Evolutionary conservation across 1,140 invertebrate species (phyloP), one percentile per base, ranked within the genome.

Genomic region (Hycleus phaleratus): DNA sequence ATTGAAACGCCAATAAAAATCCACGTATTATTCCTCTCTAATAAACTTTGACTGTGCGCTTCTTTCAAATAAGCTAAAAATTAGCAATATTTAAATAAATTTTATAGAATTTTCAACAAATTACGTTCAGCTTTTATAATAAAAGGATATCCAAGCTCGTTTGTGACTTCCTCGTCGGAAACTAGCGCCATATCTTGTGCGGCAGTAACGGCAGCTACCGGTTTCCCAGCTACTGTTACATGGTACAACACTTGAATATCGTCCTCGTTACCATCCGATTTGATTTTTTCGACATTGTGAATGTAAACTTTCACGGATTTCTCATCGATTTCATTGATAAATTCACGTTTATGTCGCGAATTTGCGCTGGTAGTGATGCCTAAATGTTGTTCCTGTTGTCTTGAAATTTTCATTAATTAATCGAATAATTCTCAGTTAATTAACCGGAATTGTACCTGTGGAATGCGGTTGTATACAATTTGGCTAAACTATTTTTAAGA

Each of bases 111-210:
- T 46, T 24, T 44, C 38, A 32, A 51, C 1, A 50, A 73, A 82
- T 84, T 78, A 91, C 88, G 88, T 78, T 90, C 86, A 49, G 88
- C 88, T 75, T 90, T 90, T 56, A 88, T 86, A 10, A 87, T 81
- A n/a, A 90, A 82, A 0, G 86, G 83, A 61, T 64, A 72, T 5
- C 87, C 88, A 26, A 91, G 74, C 57, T 86, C 83, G n/a, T 78
- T 75, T 0, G 81, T 80, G 1, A 88, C 87, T 71, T 91, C 89
- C 7, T 81, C 81, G 39, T 87, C 82, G 0, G 82, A 81, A 3
- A 91, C 79, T 4, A 90, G 74, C 42, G 80, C 76, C 88, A 91
- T 91, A 64, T 91, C 89, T 49, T 82, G 81, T 3, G 87, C 85
- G 0, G 89, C 89, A 0, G 85, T 87, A 7, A 80, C 80, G 0